phyloP scores from a whole-genome alignment of 2,113 vertebrate species.

The Aleadryas rufinucha region DNA sequence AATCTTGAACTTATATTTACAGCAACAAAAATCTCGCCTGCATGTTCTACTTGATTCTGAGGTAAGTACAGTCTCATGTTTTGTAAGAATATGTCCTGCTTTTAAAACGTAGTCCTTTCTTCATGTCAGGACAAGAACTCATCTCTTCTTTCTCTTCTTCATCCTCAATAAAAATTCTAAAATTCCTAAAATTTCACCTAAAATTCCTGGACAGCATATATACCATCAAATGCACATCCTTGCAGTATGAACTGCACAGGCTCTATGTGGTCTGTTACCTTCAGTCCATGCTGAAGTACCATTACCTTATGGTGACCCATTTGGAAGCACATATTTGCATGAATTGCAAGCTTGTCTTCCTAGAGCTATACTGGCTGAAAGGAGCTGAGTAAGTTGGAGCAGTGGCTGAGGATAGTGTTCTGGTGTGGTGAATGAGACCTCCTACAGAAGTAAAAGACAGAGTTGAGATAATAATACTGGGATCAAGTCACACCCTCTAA shows the following conservation, averaged over 20 bases:
- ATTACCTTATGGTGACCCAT: neutral
- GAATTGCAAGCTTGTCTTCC: neutral
- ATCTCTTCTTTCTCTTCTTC: neutral
- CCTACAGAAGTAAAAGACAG: neutral
- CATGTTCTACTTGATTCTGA: neutral
- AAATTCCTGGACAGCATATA: neutral
- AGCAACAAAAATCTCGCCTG: neutral
- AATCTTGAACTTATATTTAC: neutral
- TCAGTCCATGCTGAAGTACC: neutral
- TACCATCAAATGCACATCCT: neutral
- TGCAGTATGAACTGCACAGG: neutral
- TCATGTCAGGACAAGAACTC: neutral
- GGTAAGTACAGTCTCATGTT: neutral
- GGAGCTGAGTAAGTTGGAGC: neutral
- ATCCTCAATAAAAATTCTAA: too few relatives aligned
- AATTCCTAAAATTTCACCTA: too few relatives aligned
- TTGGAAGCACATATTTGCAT: neutral
- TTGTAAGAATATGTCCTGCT: neutral
- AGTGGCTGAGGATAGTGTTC: fast-evolving
- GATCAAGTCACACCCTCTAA: neutral
- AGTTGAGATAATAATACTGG: neutral
- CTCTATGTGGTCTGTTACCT: neutral
- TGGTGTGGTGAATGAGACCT: neutral
- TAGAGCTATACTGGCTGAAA: neutral
- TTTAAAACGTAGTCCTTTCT: neutral